Base-by-base conservation (phyloP, 2,888 invertebrate genomes). In the Apoda limacodes region DNA sequence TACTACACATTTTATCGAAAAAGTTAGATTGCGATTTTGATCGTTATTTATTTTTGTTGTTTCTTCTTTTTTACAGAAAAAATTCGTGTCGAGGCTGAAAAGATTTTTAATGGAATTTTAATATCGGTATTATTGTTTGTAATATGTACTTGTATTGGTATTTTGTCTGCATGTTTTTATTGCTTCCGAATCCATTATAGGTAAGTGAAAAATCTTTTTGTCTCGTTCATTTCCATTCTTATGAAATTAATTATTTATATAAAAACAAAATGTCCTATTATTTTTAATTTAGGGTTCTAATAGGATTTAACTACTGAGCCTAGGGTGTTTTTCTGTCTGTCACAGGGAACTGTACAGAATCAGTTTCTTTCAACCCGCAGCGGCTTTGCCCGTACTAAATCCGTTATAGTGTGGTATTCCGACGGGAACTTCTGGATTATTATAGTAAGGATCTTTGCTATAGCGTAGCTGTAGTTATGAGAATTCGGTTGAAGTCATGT, bases 141-240 rank as follows among this genome's bases (percentile, higher is more conserved):
- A 4, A 25, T 52, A 1, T 69, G 70, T 40, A 63, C 63, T 12
- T 41, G 44, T 14, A 9, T 63, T 10, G 64, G 70, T 36, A 47
- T 52, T 9, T 3, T 59, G 6, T 46, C 55, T 9, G 63, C 70
- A 2, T 70, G 72, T 33, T 32, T 64, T 24, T 74, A 72, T 39
- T 74, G 72, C 40, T 66, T 53, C 39, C 60, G 56, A 20, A 67
- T 74, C n/a, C 61, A 53, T 46, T 63, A 66, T 29, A 43, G 48
- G 72, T 72, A 53, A 58, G 68, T 51, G 32, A 19, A 19, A 24
- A 11, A 13, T n/a, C n/a, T n/a, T n/a, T n/a, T n/a, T n/a, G n/a
- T n/a, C n/a, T n/a, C n/a, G n/a, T n/a, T n/a, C n/a, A n/a, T n/a
- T n/a, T n/a, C n/a, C n/a, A n/a, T n/a, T n/a, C n/a, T n/a, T n/a